Percentiles rank a stretch among this genome's conserved stretches.
phyloP scores from a whole-genome alignment of 2,113 vertebrate species.

The Rousettus leschenaultii region DNA sequence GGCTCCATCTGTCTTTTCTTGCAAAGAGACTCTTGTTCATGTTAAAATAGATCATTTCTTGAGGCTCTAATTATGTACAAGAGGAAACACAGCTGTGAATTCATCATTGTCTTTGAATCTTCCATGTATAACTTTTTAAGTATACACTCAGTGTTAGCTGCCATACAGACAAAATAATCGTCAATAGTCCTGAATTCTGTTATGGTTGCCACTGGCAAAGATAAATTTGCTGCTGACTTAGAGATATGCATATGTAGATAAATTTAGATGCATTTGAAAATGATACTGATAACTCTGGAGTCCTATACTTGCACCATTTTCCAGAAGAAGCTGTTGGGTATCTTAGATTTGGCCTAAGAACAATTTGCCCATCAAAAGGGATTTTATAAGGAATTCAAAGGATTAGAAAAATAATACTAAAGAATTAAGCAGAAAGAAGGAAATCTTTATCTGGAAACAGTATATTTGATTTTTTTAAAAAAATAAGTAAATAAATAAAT shows the following conservation, averaged over 20 bases:
- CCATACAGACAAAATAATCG: neutral
- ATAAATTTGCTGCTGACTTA: neutral
- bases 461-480: neutral
- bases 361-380: neutral
- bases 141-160: neutral
- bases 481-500: neutral
- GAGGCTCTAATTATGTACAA: neutral
- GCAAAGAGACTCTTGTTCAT: neutral
- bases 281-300: neutral
- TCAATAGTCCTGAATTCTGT: neutral
- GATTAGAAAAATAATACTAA: neutral
- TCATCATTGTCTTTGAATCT: neutral
- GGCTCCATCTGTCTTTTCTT: conserved; percentile 28
- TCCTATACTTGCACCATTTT: neutral
- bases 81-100: conserved; percentile 13
- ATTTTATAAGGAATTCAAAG: neutral
- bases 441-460: neutral
- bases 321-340: neutral
- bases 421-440: neutral
- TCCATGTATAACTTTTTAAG: neutral
- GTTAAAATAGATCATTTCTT: conserved; percentile 38
- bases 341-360: neutral
- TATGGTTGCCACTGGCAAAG: neutral
- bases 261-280: neutral
- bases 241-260: neutral